Percentiles rank a stretch among this genome's conserved stretches.
Evolutionary conservation across 2,113 vertebrate genomes (phyloP).

Genomic region (Coptodon rendalli): DNA sequence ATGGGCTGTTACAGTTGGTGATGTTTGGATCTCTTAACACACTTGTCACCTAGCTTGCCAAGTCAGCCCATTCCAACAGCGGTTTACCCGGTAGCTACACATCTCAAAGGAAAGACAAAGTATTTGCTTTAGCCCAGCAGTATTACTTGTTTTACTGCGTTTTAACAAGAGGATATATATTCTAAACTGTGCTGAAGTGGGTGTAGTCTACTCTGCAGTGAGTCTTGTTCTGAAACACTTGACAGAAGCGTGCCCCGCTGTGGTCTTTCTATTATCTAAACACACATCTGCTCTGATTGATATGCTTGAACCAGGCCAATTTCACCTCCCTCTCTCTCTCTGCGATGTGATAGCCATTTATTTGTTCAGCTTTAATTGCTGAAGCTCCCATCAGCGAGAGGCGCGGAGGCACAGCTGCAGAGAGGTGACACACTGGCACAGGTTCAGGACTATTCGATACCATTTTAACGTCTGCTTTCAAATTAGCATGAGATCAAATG

Average conservation of each 20-base stretch:
- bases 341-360: conserved; percentile 45
- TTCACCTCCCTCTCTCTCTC: conserved; percentile 16
- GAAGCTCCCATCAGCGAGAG: conserved; percentile 41
- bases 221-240: background rate
- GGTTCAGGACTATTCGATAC: conserved; percentile 25
- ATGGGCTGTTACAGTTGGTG: background rate
- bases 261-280: conserved; percentile 41
- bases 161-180: background rate
- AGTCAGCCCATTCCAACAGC: background rate
- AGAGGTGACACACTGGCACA: conserved; percentile 45
- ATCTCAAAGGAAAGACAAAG: background rate
- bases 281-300: conserved; percentile 59
- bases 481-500: conserved; percentile 33
- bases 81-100: background rate
- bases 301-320: conserved; percentile 54
- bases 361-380: conserved; percentile 71
- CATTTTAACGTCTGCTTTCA: background rate
- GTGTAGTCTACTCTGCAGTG: background rate
- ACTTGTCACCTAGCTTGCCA: background rate
- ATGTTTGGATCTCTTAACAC: background rate
- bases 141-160: background rate
- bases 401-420: conserved; percentile 30
- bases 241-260: conserved; percentile 3
- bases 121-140: background rate
- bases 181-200: background rate